phyloP scores from a whole-genome alignment of 2,888 invertebrate species.

The Pachymerium ferrugineum region DNA sequence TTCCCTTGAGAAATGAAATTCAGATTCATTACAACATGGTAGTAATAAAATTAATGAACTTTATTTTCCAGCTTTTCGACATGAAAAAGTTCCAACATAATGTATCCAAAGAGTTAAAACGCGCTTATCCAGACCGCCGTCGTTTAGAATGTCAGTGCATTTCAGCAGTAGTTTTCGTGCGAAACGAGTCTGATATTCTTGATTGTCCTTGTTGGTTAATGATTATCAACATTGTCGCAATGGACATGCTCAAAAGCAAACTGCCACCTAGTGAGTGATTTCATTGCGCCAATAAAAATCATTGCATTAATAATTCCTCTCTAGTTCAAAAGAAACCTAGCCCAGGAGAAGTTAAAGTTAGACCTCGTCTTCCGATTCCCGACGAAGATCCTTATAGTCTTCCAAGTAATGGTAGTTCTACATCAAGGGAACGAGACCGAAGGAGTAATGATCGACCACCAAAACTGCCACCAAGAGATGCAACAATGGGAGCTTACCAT shows the following conservation, averaged over 20 bases:
- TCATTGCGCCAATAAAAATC: no score
- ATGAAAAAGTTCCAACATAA: constrained; percentile 95
- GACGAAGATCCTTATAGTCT: constrained; percentile 92
- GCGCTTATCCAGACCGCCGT: constrained; percentile 83
- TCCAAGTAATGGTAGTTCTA: constrained; percentile 54
- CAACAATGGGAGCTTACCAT: constrained; percentile 63
- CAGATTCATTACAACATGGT: no score
- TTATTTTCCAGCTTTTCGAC: constrained; percentile 68
- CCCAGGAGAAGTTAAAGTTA: constrained; percentile 71
- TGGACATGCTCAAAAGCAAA: constrained; percentile 94
- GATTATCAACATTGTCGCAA: constrained; percentile 92
- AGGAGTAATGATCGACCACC: constrained; percentile 69
- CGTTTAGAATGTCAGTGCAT: constrained; percentile 87
- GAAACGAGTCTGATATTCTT: constrained; percentile 77
- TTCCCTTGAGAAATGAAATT: no score
- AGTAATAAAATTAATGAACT: constrained; percentile 35
- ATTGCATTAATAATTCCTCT: background rate
- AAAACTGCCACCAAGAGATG: constrained; percentile 84
- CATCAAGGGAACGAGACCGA: constrained; percentile 51
- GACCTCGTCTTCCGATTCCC: constrained; percentile 83
- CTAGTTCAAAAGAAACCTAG: constrained; percentile 29
- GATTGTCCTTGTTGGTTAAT: constrained; percentile 97
- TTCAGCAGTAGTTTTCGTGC: constrained; percentile 87
- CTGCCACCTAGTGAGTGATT: constrained; percentile 72
- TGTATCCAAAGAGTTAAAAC: constrained; percentile 78